A percentile compares a stretch with the other conserved stretches of the same genome.
These are phyloP conservation scores for Percopsis transmontana DNA, from an alignment of 2,113 vertebrate species.

Conservation along the genomic window DNA sequence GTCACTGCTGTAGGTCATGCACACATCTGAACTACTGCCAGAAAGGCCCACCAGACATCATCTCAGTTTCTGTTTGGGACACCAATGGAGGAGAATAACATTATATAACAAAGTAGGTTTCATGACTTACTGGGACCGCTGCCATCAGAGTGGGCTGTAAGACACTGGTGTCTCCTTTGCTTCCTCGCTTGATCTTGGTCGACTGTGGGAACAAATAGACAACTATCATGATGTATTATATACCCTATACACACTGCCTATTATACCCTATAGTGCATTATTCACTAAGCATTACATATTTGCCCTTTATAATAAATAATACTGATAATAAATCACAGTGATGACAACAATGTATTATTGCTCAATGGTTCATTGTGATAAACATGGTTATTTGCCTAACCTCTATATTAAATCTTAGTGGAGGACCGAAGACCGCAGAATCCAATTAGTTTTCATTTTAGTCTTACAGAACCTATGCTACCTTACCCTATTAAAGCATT, in stretches of 20 bases:
- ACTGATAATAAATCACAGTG: too few relatives aligned
- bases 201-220: conserved; percentile 77
- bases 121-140: conserved; percentile 86
- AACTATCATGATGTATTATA: not conserved
- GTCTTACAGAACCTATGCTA: too few relatives aligned
- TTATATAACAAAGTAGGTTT: not conserved
- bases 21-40: conserved; percentile 10
- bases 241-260: not conserved
- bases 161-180: conserved; percentile 88
- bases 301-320: too few relatives aligned
- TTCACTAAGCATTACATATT: too few relatives aligned
- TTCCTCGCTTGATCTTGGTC: conserved; percentile 97
- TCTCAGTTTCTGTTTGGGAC: conserved; percentile 4
- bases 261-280: too few relatives aligned
- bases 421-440: too few relatives aligned
- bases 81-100: conserved; percentile 4
- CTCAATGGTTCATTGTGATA: too few relatives aligned
- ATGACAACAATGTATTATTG: too few relatives aligned
- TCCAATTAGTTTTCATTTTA: too few relatives aligned
- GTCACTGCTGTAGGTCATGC: conserved; percentile 4
- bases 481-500: too few relatives aligned
- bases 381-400: too few relatives aligned
- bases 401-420: too few relatives aligned
- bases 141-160: conserved; percentile 94
- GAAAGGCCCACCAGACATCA: not conserved